Evolutionary conservation across 2,888 invertebrate genomes (phyloP).

Genomic region (Thumatha senex): DNA sequence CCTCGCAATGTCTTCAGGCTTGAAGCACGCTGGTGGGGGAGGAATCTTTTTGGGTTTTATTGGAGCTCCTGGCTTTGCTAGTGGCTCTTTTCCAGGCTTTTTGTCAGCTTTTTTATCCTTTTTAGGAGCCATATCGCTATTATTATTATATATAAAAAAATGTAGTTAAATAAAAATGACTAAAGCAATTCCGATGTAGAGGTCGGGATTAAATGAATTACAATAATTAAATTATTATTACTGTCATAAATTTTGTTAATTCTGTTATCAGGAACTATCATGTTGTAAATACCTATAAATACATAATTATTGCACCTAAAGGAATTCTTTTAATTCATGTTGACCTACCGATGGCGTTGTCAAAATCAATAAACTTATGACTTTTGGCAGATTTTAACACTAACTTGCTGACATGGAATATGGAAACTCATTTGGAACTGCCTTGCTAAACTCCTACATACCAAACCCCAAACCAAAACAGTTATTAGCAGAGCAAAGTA

Average conservation of each 20-base stretch:
- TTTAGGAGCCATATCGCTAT: conserved; percentile 49
- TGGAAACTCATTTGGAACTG: no score
- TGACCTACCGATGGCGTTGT: not conserved
- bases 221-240: conserved; percentile 9
- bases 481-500: no score
- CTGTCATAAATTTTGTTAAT: conserved; percentile 8
- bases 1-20: conserved; percentile 55
- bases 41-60: conserved; percentile 70
- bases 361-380: not conserved
- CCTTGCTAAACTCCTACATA: no score
- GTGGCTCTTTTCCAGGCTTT: conserved; percentile 13
- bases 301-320: not conserved
- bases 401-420: no score
- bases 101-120: conserved; percentile 47
- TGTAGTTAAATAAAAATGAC: not conserved
- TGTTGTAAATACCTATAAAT: not conserved
- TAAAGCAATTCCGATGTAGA: not conserved
- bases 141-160: not conserved
- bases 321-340: no score
- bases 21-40: conserved; percentile 70
- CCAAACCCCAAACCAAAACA: no score
- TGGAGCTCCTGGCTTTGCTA: conserved; percentile 37
- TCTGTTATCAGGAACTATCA: not conserved
- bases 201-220: not conserved
- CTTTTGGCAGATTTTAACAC: no score